A percentile compares a stretch with the other conserved stretches of the same genome.
Conservation (phyloP, 2,113 vertebrate genomes). For the rabbit (Oryctolagus cuniculus) region DNA sequence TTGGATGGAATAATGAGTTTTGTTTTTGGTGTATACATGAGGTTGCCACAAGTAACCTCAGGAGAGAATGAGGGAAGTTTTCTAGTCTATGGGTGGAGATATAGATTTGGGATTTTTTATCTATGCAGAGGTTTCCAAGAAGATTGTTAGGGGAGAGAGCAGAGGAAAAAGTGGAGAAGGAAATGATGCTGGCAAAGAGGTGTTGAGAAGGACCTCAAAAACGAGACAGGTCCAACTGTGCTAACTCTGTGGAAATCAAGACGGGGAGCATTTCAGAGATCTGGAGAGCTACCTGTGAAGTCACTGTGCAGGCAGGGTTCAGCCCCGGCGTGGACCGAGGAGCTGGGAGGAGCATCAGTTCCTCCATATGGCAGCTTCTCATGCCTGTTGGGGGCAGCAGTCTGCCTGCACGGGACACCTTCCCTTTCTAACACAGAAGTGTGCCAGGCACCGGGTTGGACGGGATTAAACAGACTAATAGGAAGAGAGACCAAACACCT, state of each 20-base stretch:
- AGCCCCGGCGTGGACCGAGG: neutral
- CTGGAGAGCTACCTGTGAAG: neutral
- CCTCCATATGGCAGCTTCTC: neutral
- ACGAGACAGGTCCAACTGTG: neutral
- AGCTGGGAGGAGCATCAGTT: neutral
- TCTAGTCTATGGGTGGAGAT: neutral
- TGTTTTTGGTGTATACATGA: neutral
- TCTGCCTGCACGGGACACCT: neutral
- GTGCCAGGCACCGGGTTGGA: neutral
- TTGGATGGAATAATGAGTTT: neutral
- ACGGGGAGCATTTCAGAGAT: neutral
- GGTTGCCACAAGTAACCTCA: neutral
- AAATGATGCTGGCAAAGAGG: neutral
- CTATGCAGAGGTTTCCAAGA: neutral
- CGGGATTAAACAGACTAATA: neutral
- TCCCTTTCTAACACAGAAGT: no score
- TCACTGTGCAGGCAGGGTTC: neutral
- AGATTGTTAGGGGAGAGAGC: neutral
- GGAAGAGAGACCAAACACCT: neutral
- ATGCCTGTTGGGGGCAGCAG: neutral
- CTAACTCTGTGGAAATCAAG: neutral
- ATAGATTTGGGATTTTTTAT: neutral
- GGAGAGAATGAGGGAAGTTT: neutral
- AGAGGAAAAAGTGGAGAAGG: neutral
- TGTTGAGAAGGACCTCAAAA: neutral